Conservation (phyloP, 2,888 invertebrate genomes). For the Drosophila suboccidentalis region DNA sequence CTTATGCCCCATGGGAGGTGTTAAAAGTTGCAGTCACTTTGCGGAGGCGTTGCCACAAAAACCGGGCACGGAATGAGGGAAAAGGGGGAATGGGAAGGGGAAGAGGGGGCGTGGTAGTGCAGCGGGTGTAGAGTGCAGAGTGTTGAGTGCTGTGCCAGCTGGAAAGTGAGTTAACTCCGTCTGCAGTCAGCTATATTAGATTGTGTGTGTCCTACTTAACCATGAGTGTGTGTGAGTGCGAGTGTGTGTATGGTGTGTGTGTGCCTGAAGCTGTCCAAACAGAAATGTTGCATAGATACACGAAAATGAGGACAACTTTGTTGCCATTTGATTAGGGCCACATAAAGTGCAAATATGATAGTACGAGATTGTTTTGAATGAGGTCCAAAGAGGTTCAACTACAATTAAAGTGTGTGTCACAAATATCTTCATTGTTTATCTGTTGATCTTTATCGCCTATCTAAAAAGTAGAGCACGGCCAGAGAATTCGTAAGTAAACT, state of each 20-base stretch:
- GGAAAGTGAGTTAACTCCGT: conserved; percentile 47
- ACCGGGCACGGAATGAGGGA: background rate
- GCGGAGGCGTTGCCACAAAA: conserved; percentile 59
- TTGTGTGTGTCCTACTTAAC: conserved; percentile 55
- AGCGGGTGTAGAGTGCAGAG: conserved; percentile 37
- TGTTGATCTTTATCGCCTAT: conserved; percentile 2
- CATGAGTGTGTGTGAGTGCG: conserved; percentile 9
- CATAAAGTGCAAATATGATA: conserved; percentile 31
- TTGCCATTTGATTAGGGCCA: conserved; percentile 47
- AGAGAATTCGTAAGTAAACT: background rate
- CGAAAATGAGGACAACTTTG: conserved; percentile 50
- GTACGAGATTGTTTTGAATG: conserved; percentile 14
- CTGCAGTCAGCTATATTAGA: conserved; percentile 44
- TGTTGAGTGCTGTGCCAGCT: conserved; percentile 50
- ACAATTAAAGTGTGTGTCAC: conserved; percentile 1
- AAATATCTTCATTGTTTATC: conserved; percentile 7
- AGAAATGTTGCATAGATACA: conserved; percentile 49
- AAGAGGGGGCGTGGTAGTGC: conserved; percentile 15
- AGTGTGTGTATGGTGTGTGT: conserved; percentile 19
- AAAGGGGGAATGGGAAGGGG: background rate
- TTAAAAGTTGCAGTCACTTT: conserved; percentile 63
- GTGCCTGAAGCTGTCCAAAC: conserved; percentile 37
- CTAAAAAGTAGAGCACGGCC: conserved; percentile 8
- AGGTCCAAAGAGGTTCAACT: conserved; percentile 9
- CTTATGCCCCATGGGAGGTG: conserved; percentile 50